These are phyloP conservation scores for Tachystola acroxantha DNA, from an alignment of 2,888 invertebrate genomes.

Conservation along the genomic window DNA sequence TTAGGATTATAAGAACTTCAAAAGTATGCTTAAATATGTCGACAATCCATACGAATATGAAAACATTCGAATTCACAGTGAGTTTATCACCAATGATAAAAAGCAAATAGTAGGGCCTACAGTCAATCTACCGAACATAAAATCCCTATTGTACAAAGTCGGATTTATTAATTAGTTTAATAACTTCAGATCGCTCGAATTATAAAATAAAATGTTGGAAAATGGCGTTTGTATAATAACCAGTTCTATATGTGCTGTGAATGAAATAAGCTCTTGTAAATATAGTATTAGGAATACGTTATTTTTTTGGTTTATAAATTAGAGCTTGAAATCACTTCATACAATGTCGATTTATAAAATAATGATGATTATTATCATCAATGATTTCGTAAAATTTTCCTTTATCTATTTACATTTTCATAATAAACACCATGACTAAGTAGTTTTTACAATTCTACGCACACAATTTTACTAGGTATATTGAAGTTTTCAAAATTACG, in stretches of 20 bases:
- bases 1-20: too few relatives aligned
- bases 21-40: too few relatives aligned
- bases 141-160: conserved; percentile 4
- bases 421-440: too few relatives aligned
- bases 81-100: background rate
- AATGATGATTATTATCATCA: background rate
- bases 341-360: background rate
- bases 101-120: background rate
- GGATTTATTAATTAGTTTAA: conserved; percentile 16
- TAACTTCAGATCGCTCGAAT: conserved; percentile 15
- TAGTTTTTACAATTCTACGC: too few relatives aligned
- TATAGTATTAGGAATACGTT: conserved; percentile 31
- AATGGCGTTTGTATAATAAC: conserved; percentile 40
- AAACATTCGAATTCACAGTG: background rate
- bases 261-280: conserved; percentile 37
- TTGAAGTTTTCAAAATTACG: too few relatives aligned
- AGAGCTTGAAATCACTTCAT: background rate
- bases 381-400: background rate
- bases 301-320: conserved; percentile 12
- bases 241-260: conserved; percentile 48
- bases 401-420: too few relatives aligned
- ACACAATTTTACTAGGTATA: too few relatives aligned
- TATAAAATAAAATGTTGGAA: conserved; percentile 6
- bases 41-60: too few relatives aligned
- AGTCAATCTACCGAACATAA: background rate